Base-by-base conservation (phyloP, 53 echinoderm and acorn worm genomes). In the Apostichopus leukothele region DNA sequence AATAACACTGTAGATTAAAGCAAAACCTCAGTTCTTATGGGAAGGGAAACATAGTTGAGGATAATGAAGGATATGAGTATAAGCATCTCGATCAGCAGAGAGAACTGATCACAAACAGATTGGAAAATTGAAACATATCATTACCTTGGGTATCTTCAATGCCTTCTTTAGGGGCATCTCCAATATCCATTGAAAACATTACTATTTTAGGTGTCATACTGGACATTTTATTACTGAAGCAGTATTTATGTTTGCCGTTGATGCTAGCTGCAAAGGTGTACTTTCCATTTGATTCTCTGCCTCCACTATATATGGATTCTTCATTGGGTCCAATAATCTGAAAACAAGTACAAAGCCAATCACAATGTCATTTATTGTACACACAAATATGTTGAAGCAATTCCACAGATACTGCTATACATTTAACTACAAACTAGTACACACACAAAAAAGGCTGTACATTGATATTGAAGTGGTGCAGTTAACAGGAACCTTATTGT, bases 191-290 rank as follows among this genome's bases (percentile, higher is more conserved):
- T 27, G 96, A 96, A 79, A 96, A 96, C 96, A 96, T 96, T 53
- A 96, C 94, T 74, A 97, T 95, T 92, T 97, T 97, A 9, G 97
- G 97, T 14, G 97, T 97, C 97, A 97, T 95, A 7, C 95, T 95
- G 19, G 97, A 97, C 97, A 97, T 97, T 86, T 91, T 94, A 90
- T 97, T 97, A 80, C 97, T 97, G 84, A 97, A 97, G 93, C 97
- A 97, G 83, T 94, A 97, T 55, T 88, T 92, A 88, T 96, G 95
- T 25, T 92, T 83, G 61, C 97, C 97, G 78, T 94, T 95, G 93
- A 96, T 92, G 75, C 95, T 95, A 20, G 95, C 95, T 51, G 95
- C 91, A 91, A 96, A 96, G 74, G 95, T 96, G 91, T 96, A 96
- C 75, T 96, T 96, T 53, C 97, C 97, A 84, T 95, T 96, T 50